A percentile compares a stretch with the other conserved stretches of the same genome.
These are phyloP conservation scores for Lordiphosa stackelbergi DNA, from an alignment of 1,140 invertebrate genomes.

Conservation along the genomic window DNA sequence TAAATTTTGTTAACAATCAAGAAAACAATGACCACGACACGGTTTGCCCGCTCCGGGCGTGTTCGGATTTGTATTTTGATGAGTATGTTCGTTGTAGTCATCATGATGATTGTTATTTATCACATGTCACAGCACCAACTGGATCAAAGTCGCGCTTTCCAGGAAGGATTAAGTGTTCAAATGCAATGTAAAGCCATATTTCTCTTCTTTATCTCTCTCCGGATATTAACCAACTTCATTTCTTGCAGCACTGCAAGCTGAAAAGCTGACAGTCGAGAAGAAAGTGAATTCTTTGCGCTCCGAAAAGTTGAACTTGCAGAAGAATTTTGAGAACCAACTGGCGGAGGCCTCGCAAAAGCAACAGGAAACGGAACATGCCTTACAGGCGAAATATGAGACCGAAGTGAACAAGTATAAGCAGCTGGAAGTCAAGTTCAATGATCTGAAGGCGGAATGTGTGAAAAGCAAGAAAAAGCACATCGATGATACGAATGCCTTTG, in stretches of 20 bases:
- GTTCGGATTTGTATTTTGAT: constrained; percentile 78
- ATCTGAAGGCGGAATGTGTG: constrained; percentile 50
- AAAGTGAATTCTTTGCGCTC: constrained; percentile 77
- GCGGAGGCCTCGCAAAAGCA: constrained; percentile 75
- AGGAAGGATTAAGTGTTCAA: constrained; percentile 78
- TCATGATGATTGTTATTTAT: constrained; percentile 78
- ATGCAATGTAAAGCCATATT: constrained; percentile 76
- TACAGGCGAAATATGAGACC: constrained; percentile 74
- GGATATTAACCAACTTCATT: neutral
- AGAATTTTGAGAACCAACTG: constrained; percentile 73
- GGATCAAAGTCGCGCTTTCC: constrained; percentile 77
- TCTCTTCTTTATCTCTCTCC: neutral
- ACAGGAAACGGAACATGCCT: constrained; percentile 76
- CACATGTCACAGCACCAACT: constrained; percentile 78
- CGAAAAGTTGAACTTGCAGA: constrained; percentile 76
- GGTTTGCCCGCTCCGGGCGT: constrained; percentile 78
- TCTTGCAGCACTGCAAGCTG: constrained; percentile 58
- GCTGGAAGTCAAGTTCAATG: constrained; percentile 65
- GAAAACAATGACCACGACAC: constrained; percentile 76
- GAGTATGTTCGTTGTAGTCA: constrained; percentile 76
- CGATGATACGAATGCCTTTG: constrained; percentile 53
- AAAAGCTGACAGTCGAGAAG: constrained; percentile 78
- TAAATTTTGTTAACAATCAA: constrained; percentile 17
- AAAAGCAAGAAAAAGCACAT: constrained; percentile 62
- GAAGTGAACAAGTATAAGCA: constrained; percentile 78